Evolutionary conservation across 2,888 invertebrate genomes (phyloP).

Genomic region (Trissolcus brochymenae): DNA sequence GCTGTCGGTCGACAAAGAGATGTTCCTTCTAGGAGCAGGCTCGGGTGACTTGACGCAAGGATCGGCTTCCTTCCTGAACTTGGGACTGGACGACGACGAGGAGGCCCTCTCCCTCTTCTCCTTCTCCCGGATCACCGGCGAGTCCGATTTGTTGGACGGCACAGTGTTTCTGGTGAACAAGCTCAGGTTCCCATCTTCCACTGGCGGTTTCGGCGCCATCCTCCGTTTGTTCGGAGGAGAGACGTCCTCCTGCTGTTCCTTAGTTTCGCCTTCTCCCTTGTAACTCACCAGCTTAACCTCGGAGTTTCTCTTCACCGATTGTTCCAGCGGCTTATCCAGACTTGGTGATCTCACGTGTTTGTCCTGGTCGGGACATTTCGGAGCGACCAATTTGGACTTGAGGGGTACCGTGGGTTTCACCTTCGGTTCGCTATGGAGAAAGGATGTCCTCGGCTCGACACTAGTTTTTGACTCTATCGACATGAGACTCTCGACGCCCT

Average conservation of each 20-base stretch:
- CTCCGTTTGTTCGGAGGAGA: slow-evolving; percentile 82
- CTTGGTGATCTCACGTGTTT: too few relatives aligned
- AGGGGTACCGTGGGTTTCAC: slow-evolving; percentile 84
- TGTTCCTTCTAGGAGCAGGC: slow-evolving; percentile 82
- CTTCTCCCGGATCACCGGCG: slow-evolving; percentile 84
- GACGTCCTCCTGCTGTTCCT: slow-evolving; percentile 62
- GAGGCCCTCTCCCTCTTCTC: slow-evolving; percentile 85
- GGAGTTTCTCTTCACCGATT: neutral
- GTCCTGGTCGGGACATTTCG: slow-evolving; percentile 33
- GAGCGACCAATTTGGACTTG: slow-evolving; percentile 81
- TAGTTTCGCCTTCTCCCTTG: slow-evolving; percentile 52
- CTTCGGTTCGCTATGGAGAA: slow-evolving; percentile 83
- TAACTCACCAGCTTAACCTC: slow-evolving; percentile 1
- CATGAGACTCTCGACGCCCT: slow-evolving; percentile 79
- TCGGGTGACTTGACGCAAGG: slow-evolving; percentile 74
- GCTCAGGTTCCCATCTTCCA: slow-evolving; percentile 63
- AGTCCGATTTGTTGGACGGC: slow-evolving; percentile 79
- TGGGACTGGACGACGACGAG: slow-evolving; percentile 79
- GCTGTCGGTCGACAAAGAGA: slow-evolving; percentile 87
- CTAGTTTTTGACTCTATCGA: slow-evolving; percentile 62
- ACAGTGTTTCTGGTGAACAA: slow-evolving; percentile 81
- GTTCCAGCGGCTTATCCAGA: neutral
- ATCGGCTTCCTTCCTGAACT: slow-evolving; percentile 78
- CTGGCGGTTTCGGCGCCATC: slow-evolving; percentile 83
- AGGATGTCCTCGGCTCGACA: slow-evolving; percentile 82